Evolutionary conservation across 2,888 invertebrate species (phyloP).

Genomic region (Apamea anceps): DNA sequence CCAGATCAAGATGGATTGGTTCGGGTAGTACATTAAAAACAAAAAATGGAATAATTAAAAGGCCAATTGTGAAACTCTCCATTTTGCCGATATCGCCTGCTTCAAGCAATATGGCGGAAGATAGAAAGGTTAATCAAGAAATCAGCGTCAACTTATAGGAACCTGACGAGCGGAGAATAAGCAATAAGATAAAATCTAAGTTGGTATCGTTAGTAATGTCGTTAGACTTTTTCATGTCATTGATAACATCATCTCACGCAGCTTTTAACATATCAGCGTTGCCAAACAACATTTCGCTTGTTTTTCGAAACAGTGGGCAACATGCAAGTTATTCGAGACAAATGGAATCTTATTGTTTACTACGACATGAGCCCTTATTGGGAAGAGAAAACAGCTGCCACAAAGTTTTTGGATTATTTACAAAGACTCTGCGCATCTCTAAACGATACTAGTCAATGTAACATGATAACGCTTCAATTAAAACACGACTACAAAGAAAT

Average conservation of each 20-base stretch:
- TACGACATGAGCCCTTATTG: constrained; percentile 23
- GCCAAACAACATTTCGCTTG: constrained; percentile 11
- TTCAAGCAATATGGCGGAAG: neutral
- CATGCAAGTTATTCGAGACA: constrained; percentile 16
- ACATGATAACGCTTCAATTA: neutral
- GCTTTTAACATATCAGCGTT: constrained; percentile 11
- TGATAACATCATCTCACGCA: constrained; percentile 1
- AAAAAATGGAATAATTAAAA: no score
- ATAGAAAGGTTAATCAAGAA: no score
- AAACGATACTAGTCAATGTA: neutral
- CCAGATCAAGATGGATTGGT: constrained; percentile 13
- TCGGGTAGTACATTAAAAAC: no score
- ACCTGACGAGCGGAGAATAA: neutral
- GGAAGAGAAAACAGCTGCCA: constrained; percentile 9
- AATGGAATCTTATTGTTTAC: constrained; percentile 24
- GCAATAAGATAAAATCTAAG: neutral
- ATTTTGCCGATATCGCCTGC: neutral
- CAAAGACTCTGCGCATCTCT: no score
- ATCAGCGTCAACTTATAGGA: no score
- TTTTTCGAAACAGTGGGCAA: constrained; percentile 14
- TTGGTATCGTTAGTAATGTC: neutral
- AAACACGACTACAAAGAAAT: neutral
- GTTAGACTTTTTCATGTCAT: constrained; percentile 11
- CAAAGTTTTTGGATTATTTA: no score
- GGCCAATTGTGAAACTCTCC: no score